phyloP scores from a whole-genome alignment of 2,113 vertebrate genomes.

The Gobio gobio region DNA sequence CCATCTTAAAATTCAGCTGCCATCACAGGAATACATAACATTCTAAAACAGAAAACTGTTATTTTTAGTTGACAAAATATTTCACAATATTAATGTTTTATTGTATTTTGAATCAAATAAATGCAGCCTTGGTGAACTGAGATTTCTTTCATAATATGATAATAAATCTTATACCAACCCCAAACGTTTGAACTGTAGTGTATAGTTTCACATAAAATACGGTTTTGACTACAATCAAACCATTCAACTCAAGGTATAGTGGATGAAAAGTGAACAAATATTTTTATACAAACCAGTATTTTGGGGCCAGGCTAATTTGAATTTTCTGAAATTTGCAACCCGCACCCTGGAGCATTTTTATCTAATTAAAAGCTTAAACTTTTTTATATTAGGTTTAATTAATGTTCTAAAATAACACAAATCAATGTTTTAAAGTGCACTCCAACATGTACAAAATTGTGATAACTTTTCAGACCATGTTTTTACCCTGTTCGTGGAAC shows the following conservation, averaged over 20 bases:
- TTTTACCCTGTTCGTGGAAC: neutral
- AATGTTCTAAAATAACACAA: neutral
- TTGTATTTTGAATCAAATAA: neutral
- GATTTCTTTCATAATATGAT: too few species aligned
- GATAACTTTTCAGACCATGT: neutral
- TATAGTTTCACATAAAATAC: too few species aligned
- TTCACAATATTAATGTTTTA: neutral
- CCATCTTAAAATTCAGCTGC: neutral
- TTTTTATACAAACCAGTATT: neutral
- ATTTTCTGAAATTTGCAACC: neutral
- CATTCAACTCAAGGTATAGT: too few species aligned
- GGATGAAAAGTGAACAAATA: neutral
- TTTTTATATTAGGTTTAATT: neutral
- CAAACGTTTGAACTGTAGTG: too few species aligned
- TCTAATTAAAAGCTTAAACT: neutral
- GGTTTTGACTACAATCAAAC: too few species aligned
- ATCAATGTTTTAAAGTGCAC: neutral
- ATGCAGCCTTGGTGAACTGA: neutral
- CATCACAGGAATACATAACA: neutral
- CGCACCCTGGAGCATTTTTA: neutral
- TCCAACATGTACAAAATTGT: neutral
- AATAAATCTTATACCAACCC: too few species aligned
- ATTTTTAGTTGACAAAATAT: neutral
- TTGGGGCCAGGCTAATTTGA: neutral
- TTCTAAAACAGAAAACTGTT: neutral